These are phyloP conservation scores for Enoplosus armatus DNA, from an alignment of 2,797 vertebrate genomes.

Conservation along the genomic window DNA sequence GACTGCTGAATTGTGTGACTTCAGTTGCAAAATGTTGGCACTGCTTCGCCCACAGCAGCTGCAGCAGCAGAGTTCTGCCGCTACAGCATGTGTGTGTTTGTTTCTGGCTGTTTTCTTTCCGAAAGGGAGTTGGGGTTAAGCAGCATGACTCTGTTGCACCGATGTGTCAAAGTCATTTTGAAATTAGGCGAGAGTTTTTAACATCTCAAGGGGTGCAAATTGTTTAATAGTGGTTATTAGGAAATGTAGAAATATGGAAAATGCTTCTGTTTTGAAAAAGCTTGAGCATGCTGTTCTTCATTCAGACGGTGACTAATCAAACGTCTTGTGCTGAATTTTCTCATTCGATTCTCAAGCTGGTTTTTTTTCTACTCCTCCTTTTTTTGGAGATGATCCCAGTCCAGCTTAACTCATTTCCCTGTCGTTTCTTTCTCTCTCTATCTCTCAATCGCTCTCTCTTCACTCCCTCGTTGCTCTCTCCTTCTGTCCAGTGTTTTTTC, in stretches of 20 bases:
- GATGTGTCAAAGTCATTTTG: conserved; percentile 24
- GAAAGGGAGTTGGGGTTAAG: conserved; percentile 26
- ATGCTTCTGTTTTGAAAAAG: conserved; percentile 21
- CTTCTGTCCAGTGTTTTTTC: conserved; percentile 51
- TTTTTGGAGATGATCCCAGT: conserved; percentile 64
- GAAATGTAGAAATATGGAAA: conserved; percentile 33
- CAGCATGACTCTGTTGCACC: conserved; percentile 15
- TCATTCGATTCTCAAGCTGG: conserved; percentile 47
- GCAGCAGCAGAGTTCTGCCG: conserved; percentile 47
- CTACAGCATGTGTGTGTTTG: conserved; percentile 27
- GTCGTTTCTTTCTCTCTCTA: conserved; percentile 44
- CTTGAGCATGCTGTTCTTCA: conserved; percentile 8
- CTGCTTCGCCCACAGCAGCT: conserved; percentile 63
- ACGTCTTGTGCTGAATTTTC: conserved; percentile 50
- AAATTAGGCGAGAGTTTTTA: conserved; percentile 1
- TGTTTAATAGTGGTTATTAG: conserved; percentile 21
- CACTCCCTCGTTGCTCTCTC: conserved; percentile 40
- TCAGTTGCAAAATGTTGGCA: conserved; percentile 76
- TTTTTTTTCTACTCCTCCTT: conserved; percentile 39
- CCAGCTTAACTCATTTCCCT: conserved; percentile 46
- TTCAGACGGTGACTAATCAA: conserved; percentile 47
- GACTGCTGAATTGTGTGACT: conserved; percentile 67
- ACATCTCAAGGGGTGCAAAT: conserved; percentile 7
- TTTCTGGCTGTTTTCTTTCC: conserved; percentile 37
- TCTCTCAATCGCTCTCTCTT: conserved; percentile 41